A percentile compares a stretch with the other conserved stretches of the same genome.
These are phyloP conservation scores for Pelosia muscerda DNA, from an alignment of 2,888 invertebrate species.

Conservation along the genomic window DNA sequence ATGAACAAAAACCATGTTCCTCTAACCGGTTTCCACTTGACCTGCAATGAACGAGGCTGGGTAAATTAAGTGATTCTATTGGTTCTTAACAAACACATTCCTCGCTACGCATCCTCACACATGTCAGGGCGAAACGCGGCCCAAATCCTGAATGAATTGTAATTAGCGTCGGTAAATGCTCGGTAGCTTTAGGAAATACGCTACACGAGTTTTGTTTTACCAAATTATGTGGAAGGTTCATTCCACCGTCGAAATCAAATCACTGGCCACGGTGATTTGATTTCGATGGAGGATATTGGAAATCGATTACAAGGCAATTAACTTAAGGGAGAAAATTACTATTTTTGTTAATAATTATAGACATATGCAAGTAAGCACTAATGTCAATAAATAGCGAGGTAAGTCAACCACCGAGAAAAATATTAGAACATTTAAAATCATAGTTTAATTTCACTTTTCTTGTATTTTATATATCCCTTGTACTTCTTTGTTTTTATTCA, in stretches of 20 bases:
- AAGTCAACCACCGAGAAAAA: too few relatives aligned
- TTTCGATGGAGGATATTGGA: neutral
- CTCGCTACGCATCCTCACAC: too few relatives aligned
- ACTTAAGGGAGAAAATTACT: neutral
- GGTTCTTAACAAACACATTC: too few relatives aligned
- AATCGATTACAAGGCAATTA: neutral
- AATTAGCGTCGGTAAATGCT: constrained; percentile 57
- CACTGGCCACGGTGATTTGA: neutral
- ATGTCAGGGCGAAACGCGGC: too few relatives aligned
- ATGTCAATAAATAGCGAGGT: too few relatives aligned
- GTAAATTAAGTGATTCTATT: too few relatives aligned
- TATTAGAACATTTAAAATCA: neutral
- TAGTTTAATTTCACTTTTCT: neutral
- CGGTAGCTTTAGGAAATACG: neutral
- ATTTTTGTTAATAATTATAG: too few relatives aligned
- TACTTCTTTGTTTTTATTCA: neutral
- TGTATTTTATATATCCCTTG: neutral
- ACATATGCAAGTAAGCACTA: too few relatives aligned
- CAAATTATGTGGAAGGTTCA: neutral
- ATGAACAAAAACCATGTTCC: too few relatives aligned
- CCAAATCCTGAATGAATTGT: constrained; percentile 64
- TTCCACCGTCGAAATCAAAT: neutral
- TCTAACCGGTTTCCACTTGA: too few relatives aligned
- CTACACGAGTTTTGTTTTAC: neutral
- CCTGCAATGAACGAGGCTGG: too few relatives aligned